Evolutionary conservation across 2,113 vertebrate species (phyloP).

Genomic region (Pomatorhinus ruficollis): DNA sequence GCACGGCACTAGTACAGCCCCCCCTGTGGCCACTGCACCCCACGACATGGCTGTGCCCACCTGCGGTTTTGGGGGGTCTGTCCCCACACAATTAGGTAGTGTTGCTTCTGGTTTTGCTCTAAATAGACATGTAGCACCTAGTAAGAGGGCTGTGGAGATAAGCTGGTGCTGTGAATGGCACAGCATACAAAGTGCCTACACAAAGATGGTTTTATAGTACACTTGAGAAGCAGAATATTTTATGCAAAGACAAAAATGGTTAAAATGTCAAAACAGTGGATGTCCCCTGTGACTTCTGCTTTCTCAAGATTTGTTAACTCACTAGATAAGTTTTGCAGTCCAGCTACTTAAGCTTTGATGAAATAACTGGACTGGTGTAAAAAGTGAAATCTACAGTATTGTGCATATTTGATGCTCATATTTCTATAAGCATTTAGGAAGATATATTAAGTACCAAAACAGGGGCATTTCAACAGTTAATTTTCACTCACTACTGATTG

Average conservation of each 20-base stretch:
- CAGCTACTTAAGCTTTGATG: neutral
- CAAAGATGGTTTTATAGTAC: neutral
- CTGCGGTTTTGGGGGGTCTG: accelerated
- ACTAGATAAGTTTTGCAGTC: neutral
- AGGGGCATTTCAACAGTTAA: neutral
- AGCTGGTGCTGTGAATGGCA: neutral
- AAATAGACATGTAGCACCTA: neutral
- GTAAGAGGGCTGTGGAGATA: neutral
- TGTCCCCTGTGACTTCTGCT: neutral
- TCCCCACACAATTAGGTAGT: neutral
- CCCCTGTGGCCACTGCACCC: neutral
- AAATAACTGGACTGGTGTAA: neutral
- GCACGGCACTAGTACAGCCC: accelerated
- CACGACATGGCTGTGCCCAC: accelerated
- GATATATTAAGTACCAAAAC: neutral
- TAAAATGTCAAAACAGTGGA: neutral
- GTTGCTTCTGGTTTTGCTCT: neutral
- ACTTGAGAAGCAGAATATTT: neutral
- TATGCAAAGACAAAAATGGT: neutral
- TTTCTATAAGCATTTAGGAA: neutral
- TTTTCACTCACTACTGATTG: neutral
- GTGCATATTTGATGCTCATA: neutral
- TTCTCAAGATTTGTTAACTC: neutral
- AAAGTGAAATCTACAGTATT: neutral
- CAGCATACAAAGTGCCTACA: neutral